Evolutionary conservation across 2,113 vertebrate species (phyloP), one percentile per base, ranked within the genome.

Genomic region (Thermophis baileyi): DNA sequence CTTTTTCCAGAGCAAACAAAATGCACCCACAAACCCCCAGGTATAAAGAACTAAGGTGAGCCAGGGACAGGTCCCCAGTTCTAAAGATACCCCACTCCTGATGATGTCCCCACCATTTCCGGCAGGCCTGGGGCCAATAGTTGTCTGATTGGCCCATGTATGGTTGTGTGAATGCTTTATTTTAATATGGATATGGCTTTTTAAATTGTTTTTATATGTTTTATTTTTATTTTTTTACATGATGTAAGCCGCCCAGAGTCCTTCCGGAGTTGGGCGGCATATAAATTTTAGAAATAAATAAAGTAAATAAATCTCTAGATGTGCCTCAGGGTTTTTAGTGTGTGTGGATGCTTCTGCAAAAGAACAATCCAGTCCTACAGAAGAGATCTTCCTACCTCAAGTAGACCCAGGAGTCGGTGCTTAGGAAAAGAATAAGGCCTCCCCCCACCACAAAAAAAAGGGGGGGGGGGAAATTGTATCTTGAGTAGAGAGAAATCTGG

Each of bases 1-100:
- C 53, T 8, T 30, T 6, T 25, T 9, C 44, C 6, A 57, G 57
- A 90, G 49, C 11, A 9, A 49, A 2, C 0, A 0, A 22, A 57
- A 51, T 40, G 27, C 16, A 24, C 46, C 8, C 44, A 11, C 44
- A 63, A 63, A 63, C 2, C 50, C 88, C 20, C 40, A 55, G 24
- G 88, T 27, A 5, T 53, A 25, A 55, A 60, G 40, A 12, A 11
- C n/a, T 40, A 14, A 8, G 89, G 4, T n/a, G 57, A 49, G 25
- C 20, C 27, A 46, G 55, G 12, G 69, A 74, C 44, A 90, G 44
- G 27, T 5, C 63, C 14, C 27, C 46, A 22, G 3, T 90, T 30
- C 16, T 74, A 74, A 40, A 49, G 47, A n/a, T 12, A 46, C 35
- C n/a, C n/a, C 51, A 69, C 12, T 35, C n/a, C 69, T 74, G 69